Conservation (phyloP, 2,888 invertebrate species). For the Diarsia brunnea region DNA sequence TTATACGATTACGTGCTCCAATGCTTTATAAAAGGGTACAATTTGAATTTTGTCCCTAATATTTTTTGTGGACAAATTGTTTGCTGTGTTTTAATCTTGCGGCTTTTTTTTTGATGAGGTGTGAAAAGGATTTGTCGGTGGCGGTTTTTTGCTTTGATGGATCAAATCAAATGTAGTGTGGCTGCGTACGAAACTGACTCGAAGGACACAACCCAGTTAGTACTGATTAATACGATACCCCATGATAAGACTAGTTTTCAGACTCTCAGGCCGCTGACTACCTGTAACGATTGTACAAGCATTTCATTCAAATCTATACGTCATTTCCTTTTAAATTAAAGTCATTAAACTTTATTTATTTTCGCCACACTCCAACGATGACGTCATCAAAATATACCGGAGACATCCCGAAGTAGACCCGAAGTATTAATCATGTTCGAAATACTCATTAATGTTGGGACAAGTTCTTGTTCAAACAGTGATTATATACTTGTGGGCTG, state of each 20-base stretch:
- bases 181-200: background rate
- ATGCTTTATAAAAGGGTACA: conserved; percentile 31
- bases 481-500: conserved; percentile 15
- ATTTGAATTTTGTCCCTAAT: conserved; percentile 42
- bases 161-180: background rate
- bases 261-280: no score
- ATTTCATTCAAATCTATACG: background rate
- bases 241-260: no score
- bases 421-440: conserved; percentile 47
- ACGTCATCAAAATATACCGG: conserved; percentile 17
- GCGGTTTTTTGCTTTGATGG: background rate
- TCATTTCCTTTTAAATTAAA: background rate
- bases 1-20: conserved; percentile 53
- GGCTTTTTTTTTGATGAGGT: background rate
- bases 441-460: conserved; percentile 52
- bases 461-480: conserved; percentile 48
- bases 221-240: no score
- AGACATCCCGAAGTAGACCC: conserved; percentile 24
- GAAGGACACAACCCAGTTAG: background rate
- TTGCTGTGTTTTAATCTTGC: conserved; percentile 1
- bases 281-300: background rate
- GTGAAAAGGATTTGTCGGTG: background rate
- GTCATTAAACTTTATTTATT: conserved; percentile 10
- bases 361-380: background rate
- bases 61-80: conserved; percentile 38